Evolutionary conservation across 1,140 invertebrate species (phyloP).

Genomic region (Melitaea cinxia): DNA sequence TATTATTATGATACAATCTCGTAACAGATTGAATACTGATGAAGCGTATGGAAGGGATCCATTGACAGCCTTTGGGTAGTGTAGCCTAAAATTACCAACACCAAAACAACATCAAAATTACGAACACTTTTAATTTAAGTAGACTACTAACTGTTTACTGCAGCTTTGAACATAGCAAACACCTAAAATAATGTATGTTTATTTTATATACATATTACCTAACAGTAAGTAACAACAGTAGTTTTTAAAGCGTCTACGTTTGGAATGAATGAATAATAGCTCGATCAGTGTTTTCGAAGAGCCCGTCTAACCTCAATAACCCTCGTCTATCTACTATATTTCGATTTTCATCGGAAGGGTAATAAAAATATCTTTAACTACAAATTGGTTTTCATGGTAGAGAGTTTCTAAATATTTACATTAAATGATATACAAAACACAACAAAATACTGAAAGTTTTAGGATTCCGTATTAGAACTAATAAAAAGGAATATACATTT

Average conservation of each 20-base stretch:
- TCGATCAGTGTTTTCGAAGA: conserved; percentile 33
- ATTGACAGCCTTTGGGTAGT: too few relatives aligned
- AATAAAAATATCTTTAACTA: conserved; percentile 36
- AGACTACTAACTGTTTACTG: too few relatives aligned
- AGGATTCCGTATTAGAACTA: too few relatives aligned
- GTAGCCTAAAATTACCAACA: too few relatives aligned
- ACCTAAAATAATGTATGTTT: background rate
- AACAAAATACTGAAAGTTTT: too few relatives aligned
- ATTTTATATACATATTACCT: background rate
- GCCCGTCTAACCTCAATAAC: conserved; percentile 37
- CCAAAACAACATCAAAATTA: too few relatives aligned
- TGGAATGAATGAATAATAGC: conserved; percentile 40
- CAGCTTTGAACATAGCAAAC: too few relatives aligned
- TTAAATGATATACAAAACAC: background rate
- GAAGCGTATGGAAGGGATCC: too few relatives aligned
- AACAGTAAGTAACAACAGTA: background rate
- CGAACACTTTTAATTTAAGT: too few relatives aligned
- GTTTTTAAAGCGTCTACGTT: conserved; percentile 27
- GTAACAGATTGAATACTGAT: too few relatives aligned
- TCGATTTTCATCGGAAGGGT: conserved; percentile 32
- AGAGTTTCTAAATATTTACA: conserved; percentile 29
- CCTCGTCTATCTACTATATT: conserved; percentile 31
- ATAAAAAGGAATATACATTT: too few relatives aligned
- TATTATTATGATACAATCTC: too few relatives aligned
- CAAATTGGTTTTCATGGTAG: conserved; percentile 28